Conservation (phyloP, 2,113 vertebrate species). For the human (Homo sapiens) region DNA sequence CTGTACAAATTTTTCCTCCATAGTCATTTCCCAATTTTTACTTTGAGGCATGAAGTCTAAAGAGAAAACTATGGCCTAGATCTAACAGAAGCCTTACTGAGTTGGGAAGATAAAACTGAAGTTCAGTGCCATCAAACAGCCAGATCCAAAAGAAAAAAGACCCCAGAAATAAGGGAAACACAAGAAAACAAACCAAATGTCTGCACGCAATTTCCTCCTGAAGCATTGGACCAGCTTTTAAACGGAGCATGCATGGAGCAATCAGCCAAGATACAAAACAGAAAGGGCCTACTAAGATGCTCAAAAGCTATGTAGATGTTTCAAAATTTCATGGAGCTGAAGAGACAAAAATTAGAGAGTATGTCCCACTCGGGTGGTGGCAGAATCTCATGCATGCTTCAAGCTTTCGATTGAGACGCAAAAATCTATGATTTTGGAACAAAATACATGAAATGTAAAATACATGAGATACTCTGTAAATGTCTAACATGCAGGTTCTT, state of each 20-base stretch:
- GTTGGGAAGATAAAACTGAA: background rate
- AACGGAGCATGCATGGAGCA: rapidly evolving
- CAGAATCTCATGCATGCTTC: background rate
- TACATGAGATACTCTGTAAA: background rate
- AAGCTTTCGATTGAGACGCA: background rate
- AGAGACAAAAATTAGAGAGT: background rate
- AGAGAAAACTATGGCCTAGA: background rate
- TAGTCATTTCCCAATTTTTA: background rate
- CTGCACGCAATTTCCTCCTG: background rate
- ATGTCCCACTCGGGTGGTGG: background rate
- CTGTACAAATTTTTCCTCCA: background rate
- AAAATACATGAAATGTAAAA: background rate
- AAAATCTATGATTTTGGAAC: background rate
- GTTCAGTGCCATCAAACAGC: background rate
- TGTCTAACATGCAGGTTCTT: background rate
- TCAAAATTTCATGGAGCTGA: background rate
- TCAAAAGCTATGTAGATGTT: rapidly evolving
- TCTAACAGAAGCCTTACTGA: background rate
- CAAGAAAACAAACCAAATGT: background rate
- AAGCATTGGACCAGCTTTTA: background rate
- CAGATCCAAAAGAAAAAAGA: background rate
- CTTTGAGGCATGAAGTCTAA: background rate
- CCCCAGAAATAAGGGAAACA: background rate
- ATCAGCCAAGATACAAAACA: background rate
- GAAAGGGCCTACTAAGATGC: background rate